Percentiles rank a stretch among this genome's conserved stretches.
These are phyloP conservation scores for Campylomormyrus tamandua DNA, from an alignment of 2,113 vertebrate species.

Conservation along the genomic window DNA sequence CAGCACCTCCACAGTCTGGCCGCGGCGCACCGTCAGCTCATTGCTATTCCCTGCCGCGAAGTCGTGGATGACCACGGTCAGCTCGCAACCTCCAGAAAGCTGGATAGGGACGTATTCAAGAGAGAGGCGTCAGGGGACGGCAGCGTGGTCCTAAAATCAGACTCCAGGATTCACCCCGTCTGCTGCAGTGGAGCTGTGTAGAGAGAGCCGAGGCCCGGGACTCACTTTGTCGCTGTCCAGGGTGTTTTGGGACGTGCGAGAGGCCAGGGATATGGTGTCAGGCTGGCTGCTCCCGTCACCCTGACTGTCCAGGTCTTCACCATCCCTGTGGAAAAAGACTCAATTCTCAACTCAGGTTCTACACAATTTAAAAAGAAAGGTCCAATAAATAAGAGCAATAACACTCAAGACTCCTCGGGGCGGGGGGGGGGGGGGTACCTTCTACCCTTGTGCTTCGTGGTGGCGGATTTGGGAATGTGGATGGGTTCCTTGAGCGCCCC, in stretches of 20 bases:
- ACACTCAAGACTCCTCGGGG: not conserved
- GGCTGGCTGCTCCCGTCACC: constrained; percentile 97
- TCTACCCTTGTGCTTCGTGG: constrained; percentile 84
- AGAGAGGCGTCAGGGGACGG: not conserved
- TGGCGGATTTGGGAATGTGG: constrained; percentile 86
- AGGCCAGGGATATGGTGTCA: constrained; percentile 95
- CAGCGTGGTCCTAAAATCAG: not conserved
- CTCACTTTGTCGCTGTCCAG: constrained; percentile 94
- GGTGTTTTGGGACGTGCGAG: constrained; percentile 94
- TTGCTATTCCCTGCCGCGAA: constrained; percentile 92
- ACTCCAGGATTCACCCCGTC: not conserved
- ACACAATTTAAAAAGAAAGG: not conserved
- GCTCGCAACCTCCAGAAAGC: constrained; percentile 94
- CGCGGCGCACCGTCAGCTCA: constrained; percentile 86
- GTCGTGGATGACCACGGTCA: constrained; percentile 95
- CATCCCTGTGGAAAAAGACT: constrained; percentile 65
- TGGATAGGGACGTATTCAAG: constrained; percentile 36
- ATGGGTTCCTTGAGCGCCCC: constrained; percentile 96
- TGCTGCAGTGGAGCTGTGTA: not conserved
- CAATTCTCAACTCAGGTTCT: not conserved
- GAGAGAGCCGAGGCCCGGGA: not conserved
- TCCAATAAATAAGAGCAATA: not conserved
- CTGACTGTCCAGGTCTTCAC: constrained; percentile 95
- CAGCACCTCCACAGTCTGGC: constrained; percentile 93
- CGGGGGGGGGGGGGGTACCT: constrained; percentile 58